Evolutionary conservation across 2,113 vertebrate genomes (phyloP).

Genomic region (Gymnarchus niloticus): DNA sequence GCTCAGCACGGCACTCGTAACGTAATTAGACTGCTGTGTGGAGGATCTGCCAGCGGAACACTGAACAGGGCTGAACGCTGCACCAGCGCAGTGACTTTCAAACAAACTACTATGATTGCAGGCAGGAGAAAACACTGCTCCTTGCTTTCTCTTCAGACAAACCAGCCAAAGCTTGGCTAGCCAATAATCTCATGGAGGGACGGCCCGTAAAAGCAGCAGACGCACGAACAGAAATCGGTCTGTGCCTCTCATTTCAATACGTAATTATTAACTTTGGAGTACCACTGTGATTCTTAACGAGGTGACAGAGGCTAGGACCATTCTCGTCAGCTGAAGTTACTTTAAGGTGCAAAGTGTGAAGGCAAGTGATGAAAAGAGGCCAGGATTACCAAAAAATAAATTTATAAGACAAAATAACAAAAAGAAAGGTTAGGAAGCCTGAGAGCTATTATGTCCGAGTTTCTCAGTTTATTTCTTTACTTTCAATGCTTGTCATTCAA

Average conservation of each 20-base stretch:
- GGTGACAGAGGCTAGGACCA: not conserved
- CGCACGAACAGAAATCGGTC: not conserved
- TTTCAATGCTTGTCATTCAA: not conserved
- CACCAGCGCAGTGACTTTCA: not conserved
- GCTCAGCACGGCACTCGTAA: constrained; percentile 12
- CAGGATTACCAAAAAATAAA: not conserved
- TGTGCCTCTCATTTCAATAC: not conserved
- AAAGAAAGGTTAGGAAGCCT: not conserved
- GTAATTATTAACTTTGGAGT: not conserved
- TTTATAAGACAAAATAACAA: no score
- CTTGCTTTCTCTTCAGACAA: not conserved
- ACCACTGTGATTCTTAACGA: not conserved
- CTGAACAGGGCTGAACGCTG: not conserved
- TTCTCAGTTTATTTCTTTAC: not conserved
- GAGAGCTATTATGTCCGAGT: not conserved
- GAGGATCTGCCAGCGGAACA: not conserved
- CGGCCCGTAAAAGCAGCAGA: not conserved
- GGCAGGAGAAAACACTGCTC: not conserved
- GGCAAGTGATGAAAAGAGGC: not conserved
- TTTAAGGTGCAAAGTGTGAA: not conserved
- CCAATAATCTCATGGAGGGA: not conserved
- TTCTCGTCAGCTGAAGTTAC: not conserved
- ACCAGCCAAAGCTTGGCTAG: not conserved
- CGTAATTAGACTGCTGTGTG: not conserved
- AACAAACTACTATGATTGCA: not conserved